phyloP scores from a whole-genome alignment of 2,797 vertebrate species.

The Gallirallus australis region DNA sequence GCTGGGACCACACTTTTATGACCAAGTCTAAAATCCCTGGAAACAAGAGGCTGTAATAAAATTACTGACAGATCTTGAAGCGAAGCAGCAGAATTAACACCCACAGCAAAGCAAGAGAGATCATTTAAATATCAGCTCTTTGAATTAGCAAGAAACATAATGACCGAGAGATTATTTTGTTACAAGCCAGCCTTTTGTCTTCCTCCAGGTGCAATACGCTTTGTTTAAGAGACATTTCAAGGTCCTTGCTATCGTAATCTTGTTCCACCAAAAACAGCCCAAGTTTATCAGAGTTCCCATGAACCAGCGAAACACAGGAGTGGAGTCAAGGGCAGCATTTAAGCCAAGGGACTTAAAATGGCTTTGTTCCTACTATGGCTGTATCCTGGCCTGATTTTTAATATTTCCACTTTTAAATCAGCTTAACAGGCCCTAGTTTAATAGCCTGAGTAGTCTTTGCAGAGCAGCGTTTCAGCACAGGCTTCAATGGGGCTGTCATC shows the following conservation, averaged over 20 bases:
- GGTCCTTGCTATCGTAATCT: conserved; percentile 41
- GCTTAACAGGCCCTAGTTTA: background rate
- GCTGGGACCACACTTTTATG: conserved; percentile 23
- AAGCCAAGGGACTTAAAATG: background rate
- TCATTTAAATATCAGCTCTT: conserved; percentile 6
- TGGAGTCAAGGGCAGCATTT: background rate
- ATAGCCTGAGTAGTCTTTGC: rapidly evolving
- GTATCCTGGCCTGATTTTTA: background rate
- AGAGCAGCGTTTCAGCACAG: rapidly evolving
- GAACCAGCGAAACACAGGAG: background rate
- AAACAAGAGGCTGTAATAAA: conserved; percentile 32
- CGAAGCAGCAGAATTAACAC: conserved; percentile 1
- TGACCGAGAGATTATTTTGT: conserved; percentile 11
- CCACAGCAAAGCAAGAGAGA: background rate
- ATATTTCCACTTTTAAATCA: background rate
- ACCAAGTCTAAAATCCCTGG: conserved; percentile 35
- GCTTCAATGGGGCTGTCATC: rapidly evolving
- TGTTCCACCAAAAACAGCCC: conserved; percentile 33
- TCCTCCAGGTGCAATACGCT: conserved; percentile 45
- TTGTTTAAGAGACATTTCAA: conserved; percentile 60
- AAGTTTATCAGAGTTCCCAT: conserved; percentile 62
- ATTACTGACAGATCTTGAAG: conserved; percentile 35
- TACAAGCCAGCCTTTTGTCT: conserved; percentile 30
- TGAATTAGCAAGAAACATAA: background rate
- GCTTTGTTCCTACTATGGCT: background rate